These are phyloP conservation scores for Keiferia lycopersicella DNA, from an alignment of 2,888 invertebrate genomes.

Conservation along the genomic window DNA sequence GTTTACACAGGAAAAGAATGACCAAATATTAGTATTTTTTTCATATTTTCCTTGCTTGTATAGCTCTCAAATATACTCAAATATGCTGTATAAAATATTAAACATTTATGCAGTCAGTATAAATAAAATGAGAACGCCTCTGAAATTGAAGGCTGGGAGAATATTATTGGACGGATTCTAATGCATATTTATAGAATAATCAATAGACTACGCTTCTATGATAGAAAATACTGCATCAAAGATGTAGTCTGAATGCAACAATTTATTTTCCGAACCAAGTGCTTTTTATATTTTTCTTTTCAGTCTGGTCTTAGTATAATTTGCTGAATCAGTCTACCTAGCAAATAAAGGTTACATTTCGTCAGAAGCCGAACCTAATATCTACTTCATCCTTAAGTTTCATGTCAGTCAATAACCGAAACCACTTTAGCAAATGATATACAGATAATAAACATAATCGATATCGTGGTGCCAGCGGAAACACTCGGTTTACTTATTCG, in stretches of 20 bases:
- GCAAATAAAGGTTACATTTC: too few relatives aligned
- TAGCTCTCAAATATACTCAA: too few relatives aligned
- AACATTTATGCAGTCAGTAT: too few relatives aligned
- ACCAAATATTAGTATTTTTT: too few relatives aligned
- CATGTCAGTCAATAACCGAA: neutral
- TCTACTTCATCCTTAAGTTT: neutral
- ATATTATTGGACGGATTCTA: neutral
- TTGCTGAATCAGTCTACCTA: too few relatives aligned
- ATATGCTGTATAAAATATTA: too few relatives aligned
- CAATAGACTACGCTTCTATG: neutral
- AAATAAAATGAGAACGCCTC: too few relatives aligned
- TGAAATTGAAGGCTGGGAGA: neutral
- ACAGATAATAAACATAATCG: neutral
- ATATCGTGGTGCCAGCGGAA: neutral
- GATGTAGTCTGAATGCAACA: neutral
- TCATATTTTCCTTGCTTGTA: too few relatives aligned
- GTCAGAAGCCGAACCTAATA: neutral
- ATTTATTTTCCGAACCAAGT: neutral
- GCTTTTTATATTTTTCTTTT: too few relatives aligned
- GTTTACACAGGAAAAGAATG: too few relatives aligned
- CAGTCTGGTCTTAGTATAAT: too few relatives aligned
- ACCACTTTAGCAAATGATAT: neutral
- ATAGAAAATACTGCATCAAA: neutral
- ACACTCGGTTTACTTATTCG: conserved; percentile 9
- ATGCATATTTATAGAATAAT: conserved; percentile 1